phyloP scores from a whole-genome alignment of 2,113 vertebrate genomes.

The Calonectris borealis region DNA sequence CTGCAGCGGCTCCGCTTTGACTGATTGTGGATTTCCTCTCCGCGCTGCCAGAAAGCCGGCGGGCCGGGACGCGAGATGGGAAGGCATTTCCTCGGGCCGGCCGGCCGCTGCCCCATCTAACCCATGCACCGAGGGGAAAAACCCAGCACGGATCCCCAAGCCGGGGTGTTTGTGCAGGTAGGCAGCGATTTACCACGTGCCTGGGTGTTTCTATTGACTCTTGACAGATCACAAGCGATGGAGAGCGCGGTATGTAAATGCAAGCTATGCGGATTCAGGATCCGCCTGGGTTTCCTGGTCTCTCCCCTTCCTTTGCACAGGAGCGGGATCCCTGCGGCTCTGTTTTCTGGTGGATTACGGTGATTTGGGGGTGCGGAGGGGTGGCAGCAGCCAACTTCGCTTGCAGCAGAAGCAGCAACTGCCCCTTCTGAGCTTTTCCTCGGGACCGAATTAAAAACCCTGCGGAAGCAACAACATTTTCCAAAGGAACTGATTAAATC shows the following conservation, averaged over 20 bases:
- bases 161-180: background rate
- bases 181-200: background rate
- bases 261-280: background rate
- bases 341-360: background rate
- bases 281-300: constrained; percentile 24
- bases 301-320: background rate
- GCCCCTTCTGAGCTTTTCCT: background rate
- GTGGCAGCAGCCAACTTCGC: background rate
- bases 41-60: background rate
- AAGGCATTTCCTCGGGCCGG: background rate
- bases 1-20: background rate
- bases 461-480: constrained; percentile 74
- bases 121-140: background rate
- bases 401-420: background rate
- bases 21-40: background rate
- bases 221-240: constrained; percentile 6
- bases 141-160: background rate
- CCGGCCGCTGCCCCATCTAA: background rate
- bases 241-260: background rate
- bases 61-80: background rate
- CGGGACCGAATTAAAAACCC: background rate
- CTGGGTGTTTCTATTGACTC: constrained; percentile 57
- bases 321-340: background rate
- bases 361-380: background rate
- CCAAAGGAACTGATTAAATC: constrained; percentile 64